Evolutionary conservation across 2,888 invertebrate species (phyloP), one percentile per base, ranked within the genome.

Genomic region (Sesamia inferens): DNA sequence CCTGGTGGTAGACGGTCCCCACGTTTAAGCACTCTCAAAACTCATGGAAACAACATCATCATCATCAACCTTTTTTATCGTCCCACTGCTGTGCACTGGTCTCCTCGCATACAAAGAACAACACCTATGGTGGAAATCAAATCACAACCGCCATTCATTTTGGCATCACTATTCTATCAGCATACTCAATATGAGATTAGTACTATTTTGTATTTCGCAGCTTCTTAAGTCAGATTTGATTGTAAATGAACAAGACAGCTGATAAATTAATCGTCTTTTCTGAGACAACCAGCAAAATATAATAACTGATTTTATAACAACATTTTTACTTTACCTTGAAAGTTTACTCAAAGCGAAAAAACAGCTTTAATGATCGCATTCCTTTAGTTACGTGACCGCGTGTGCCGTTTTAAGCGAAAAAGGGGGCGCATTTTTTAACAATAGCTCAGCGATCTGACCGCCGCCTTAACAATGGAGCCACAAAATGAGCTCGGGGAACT

Each of bases 401-500:
- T 79, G 68, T 71, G 66, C 73, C 68, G 54, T 61, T 82, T 82
- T 74, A 68, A 74, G 68, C 68, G 71, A 78, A 82, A 79, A 84
- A 71, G 54, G 16, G 63, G 54, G 63, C 65, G 74, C 71, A 79
- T 71, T 84, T 81, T 83, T 84, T 78, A 72, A 84, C 76, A 84
- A 84, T 76, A 61, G 76, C 71, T 58, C 59, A 39, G 67, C 73
- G 78, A 73, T 84, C 81, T 76, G 82, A 73, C 76, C 78, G 73
- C 71, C 58, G 64, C 74, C 55, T 83, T 75, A 83, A 85, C 83
- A 85, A 85, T 85, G 54, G 76, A 13, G 55, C 69, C 71, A 66
- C 75, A 55, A 68, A 84, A 85, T 85, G 84, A 83, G 84, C 77
- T 72, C 81, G 71, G 69, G 73, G 68, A 82, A 81, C 73, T 81